Conservation (phyloP, 1,140 invertebrate genomes). For the Diuraphis noxia region DNA sequence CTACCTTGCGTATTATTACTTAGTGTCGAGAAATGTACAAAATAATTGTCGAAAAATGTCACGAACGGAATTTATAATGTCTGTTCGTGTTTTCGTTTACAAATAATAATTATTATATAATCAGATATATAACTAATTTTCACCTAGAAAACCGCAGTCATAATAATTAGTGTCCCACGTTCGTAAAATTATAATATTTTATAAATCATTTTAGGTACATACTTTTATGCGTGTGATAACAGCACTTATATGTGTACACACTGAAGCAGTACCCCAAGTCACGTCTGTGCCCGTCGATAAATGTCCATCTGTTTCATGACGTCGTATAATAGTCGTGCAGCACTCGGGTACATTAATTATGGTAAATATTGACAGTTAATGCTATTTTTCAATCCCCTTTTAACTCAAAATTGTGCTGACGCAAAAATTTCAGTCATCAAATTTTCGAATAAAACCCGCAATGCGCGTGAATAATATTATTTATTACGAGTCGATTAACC, state of each 20-base stretch:
- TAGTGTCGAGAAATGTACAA: background rate
- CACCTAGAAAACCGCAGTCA: background rate
- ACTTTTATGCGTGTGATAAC: background rate
- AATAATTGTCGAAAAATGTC: background rate
- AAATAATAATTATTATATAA: slow-evolving; percentile 13
- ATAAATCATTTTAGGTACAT: too few relatives aligned
- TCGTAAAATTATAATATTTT: background rate
- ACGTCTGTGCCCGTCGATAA: background rate
- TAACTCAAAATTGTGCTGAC: background rate
- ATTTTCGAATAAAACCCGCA: background rate
- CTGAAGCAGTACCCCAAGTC: background rate
- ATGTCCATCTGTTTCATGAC: too few relatives aligned
- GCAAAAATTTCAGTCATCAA: background rate
- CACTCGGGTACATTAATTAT: background rate
- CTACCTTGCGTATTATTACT: background rate
- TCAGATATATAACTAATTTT: background rate
- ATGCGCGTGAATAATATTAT: background rate
- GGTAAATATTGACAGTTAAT: background rate
- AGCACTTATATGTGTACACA: background rate
- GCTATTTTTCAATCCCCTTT: background rate
- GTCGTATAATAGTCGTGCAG: background rate
- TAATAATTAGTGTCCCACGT: background rate
- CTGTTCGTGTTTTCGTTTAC: background rate
- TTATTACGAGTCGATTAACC: background rate
- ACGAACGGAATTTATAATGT: background rate